Conservation (phyloP, 2,888 invertebrate species). For the Philonicus albiceps region DNA sequence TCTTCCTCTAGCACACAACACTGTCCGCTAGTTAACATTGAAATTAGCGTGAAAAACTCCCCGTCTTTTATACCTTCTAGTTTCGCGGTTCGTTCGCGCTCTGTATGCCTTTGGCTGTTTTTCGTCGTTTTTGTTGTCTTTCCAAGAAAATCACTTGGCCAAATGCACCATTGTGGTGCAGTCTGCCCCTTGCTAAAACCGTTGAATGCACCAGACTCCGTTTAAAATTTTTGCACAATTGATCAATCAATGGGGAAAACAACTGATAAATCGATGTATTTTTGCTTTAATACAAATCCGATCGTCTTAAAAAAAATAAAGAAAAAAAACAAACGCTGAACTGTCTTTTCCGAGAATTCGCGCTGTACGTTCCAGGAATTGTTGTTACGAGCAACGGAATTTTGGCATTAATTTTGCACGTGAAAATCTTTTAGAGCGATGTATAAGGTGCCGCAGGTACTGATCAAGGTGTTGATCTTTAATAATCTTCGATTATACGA, state of each 20-base stretch:
- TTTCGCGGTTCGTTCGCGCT: neutral
- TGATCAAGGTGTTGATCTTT: neutral
- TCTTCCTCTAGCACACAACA: neutral
- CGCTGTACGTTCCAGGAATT: neutral
- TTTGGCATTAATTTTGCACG: neutral
- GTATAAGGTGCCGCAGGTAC: neutral
- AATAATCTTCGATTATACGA: neutral
- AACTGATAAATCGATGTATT: neutral
- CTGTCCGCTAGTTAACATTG: neutral
- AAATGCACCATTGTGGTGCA: neutral
- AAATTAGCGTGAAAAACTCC: neutral
- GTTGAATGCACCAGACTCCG: neutral
- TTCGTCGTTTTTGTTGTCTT: neutral
- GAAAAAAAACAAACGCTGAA: neutral
- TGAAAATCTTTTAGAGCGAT: neutral
- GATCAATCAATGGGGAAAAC: neutral
- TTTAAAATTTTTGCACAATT: neutral
- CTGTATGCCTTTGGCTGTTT: neutral
- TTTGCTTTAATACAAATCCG: neutral
- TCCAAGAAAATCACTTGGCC: neutral
- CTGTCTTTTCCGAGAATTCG: neutral
- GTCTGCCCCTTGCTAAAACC: neutral
- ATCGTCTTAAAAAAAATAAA: neutral
- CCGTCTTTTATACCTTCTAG: neutral
- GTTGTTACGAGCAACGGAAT: neutral